A percentile compares a stretch with the other conserved stretches of the same genome.
Evolutionary conservation across 1,140 invertebrate genomes (phyloP).

Genomic region (Adelges cooleyi): DNA sequence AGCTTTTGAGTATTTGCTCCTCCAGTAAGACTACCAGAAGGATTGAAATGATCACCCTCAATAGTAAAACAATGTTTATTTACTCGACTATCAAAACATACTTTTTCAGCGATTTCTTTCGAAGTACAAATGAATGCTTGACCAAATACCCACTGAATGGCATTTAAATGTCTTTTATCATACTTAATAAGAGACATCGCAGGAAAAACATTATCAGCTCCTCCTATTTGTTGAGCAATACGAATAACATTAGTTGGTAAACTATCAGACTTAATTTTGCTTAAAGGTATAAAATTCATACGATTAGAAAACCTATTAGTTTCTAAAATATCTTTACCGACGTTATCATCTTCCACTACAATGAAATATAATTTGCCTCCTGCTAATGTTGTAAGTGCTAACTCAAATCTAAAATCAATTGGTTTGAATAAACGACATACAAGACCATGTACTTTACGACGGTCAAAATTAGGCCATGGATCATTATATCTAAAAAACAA

Average conservation of each 20-base stretch:
- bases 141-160: conserved; percentile 86
- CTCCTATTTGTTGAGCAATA: conserved; percentile 62
- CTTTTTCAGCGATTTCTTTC: conserved; percentile 62
- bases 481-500: conserved; percentile 62
- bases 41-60: conserved; percentile 85
- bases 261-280: conserved; percentile 60
- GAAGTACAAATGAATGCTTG: conserved; percentile 70
- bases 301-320: conserved; percentile 65
- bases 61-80: conserved; percentile 73
- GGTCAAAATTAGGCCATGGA: conserved; percentile 67
- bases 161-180: conserved; percentile 52
- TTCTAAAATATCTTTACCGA: conserved; percentile 72
- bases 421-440: conserved; percentile 64
- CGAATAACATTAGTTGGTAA: conserved; percentile 51
- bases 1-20: conserved; percentile 30
- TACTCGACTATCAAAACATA: conserved; percentile 65
- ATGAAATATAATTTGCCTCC: conserved; percentile 83
- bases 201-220: conserved; percentile 65
- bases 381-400: conserved; percentile 74
- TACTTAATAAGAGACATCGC: conserved; percentile 75
- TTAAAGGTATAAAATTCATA: conserved; percentile 83
- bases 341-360: conserved; percentile 77
- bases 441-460: conserved; percentile 62
- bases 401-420: conserved; percentile 54
- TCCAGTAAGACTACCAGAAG: conserved; percentile 76